phyloP scores from a whole-genome alignment of 2,888 invertebrate species.

The Ophion slaviceki region DNA sequence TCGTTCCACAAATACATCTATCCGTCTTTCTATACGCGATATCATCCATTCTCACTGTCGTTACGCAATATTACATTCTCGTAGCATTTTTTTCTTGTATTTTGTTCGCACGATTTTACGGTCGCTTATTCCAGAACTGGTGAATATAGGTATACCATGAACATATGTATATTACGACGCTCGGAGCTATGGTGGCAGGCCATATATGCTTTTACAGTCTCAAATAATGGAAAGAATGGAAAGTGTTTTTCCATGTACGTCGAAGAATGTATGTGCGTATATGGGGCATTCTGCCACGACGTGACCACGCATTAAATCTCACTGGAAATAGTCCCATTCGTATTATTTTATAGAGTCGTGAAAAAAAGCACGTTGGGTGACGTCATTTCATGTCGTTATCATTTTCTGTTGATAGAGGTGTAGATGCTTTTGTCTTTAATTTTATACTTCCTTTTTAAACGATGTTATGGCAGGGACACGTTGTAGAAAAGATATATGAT shows the following conservation, averaged over 20 bases:
- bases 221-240: constrained; percentile 67
- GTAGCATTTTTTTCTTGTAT: not conserved
- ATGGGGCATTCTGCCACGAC: constrained; percentile 12
- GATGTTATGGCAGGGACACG: too few species aligned
- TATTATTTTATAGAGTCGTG: too few species aligned
- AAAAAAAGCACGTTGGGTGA: too few species aligned
- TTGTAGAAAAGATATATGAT: too few species aligned
- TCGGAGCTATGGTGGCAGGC: constrained; percentile 34
- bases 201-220: constrained; percentile 62
- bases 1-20: not conserved
- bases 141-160: not conserved
- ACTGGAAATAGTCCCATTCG: not conserved
- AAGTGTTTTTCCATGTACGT: constrained; percentile 69
- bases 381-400: too few species aligned
- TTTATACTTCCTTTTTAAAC: too few species aligned
- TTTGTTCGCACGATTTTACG: constrained; percentile 38
- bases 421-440: too few species aligned
- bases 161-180: constrained; percentile 7
- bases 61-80: constrained; percentile 37
- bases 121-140: constrained; percentile 21
- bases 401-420: too few species aligned
- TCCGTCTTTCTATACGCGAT: constrained; percentile 6
- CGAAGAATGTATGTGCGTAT: constrained; percentile 37
- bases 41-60: constrained; percentile 20
- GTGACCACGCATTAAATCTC: not conserved